phyloP scores from a whole-genome alignment of 2,888 invertebrate species.

The Acronicta psi region DNA sequence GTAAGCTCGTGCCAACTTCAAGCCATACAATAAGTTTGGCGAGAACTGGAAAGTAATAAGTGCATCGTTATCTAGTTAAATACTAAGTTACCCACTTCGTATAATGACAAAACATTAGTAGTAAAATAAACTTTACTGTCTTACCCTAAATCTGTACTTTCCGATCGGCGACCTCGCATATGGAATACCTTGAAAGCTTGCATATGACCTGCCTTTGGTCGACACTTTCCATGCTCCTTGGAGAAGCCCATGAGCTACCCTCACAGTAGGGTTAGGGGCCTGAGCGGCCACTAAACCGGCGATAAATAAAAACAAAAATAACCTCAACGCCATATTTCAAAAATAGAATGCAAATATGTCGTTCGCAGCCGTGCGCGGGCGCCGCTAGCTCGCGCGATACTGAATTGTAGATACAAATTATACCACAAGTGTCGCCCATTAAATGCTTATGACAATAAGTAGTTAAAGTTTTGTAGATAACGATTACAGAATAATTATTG shows the following conservation, averaged over 20 bases:
- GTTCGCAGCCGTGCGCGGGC: constrained; percentile 10
- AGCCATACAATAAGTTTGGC: too few species aligned
- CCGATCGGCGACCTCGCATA: constrained; percentile 91
- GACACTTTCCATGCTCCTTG: constrained; percentile 81
- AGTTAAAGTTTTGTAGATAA: constrained; percentile 4
- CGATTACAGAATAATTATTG: neutral
- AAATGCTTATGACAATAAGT: constrained; percentile 2
- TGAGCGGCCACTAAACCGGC: constrained; percentile 60
- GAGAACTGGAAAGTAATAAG: too few species aligned
- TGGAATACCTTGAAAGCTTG: constrained; percentile 91
- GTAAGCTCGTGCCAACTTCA: too few species aligned
- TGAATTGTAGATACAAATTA: constrained; percentile 10
- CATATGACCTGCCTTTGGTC: constrained; percentile 79
- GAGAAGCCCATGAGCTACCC: constrained; percentile 73
- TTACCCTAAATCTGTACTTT: constrained; percentile 89
- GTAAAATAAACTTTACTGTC: neutral
- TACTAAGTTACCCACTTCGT: too few species aligned
- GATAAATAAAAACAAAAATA: constrained; percentile 62
- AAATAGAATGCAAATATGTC: constrained; percentile 2
- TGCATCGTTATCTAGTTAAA: too few species aligned
- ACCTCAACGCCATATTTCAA: constrained; percentile 48
- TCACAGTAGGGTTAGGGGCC: constrained; percentile 72
- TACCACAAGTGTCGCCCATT: neutral
- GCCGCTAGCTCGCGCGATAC: constrained; percentile 27
- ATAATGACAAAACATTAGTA: too few species aligned